phyloP scores from a whole-genome alignment of 2,113 vertebrate genomes.

The Cavia aperea region DNA sequence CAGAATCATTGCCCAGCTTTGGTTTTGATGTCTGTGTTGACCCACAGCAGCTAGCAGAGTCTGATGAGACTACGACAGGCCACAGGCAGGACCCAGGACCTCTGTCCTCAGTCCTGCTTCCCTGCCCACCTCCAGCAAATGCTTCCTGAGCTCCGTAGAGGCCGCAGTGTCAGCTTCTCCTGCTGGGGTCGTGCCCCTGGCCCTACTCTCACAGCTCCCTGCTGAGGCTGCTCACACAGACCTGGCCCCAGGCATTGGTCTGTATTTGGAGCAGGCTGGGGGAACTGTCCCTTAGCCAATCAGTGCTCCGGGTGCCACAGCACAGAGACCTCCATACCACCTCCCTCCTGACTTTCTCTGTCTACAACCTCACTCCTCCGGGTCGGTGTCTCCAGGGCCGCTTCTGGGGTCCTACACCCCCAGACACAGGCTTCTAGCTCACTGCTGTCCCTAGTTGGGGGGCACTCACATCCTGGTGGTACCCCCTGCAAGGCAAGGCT shows the following conservation, averaged over 20 bases:
- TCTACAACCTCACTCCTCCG: not conserved
- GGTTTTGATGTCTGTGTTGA: not conserved
- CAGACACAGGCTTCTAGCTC: not conserved
- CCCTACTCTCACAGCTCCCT: not conserved
- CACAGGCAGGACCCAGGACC: not conserved
- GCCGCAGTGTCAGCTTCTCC: not conserved
- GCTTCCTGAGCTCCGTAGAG: not conserved
- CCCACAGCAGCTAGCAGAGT: not conserved
- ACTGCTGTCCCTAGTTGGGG: too few relatives aligned
- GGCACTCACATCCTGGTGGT: not conserved
- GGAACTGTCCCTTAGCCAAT: fast-evolving
- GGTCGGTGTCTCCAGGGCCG: fast-evolving
- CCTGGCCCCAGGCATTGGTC: not conserved
- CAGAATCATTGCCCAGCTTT: not conserved
- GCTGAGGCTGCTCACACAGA: not conserved
- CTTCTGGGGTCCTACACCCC: not conserved
- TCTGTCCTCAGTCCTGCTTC: not conserved
- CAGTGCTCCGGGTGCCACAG: not conserved
- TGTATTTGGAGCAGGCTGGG: not conserved
- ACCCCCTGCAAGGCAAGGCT: not conserved
- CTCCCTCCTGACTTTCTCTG: too few relatives aligned
- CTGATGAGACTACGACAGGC: not conserved
- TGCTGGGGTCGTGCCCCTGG: not conserved
- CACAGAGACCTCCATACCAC: fast-evolving
- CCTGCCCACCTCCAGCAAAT: not conserved